Evolutionary conservation across 2,797 vertebrate species (phyloP).

Genomic region (Hippoglossus hippoglossus): DNA sequence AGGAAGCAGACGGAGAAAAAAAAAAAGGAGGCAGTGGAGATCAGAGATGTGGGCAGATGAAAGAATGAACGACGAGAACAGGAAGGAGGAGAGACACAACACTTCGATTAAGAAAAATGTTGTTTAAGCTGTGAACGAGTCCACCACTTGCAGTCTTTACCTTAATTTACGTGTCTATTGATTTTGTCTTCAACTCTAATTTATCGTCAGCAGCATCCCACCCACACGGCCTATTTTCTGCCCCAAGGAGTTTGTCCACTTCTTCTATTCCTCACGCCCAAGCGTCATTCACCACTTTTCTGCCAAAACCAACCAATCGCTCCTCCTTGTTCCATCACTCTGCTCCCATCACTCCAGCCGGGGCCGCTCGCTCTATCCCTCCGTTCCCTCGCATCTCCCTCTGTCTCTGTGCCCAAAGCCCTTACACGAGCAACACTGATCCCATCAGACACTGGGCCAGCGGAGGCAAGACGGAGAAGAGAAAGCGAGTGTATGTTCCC

Average conservation of each 20-base stretch:
- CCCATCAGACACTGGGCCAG: constrained; percentile 58
- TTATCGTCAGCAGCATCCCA: constrained; percentile 44
- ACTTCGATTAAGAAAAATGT: constrained; percentile 64
- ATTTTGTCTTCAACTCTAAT: constrained; percentile 71
- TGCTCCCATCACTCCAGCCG: constrained; percentile 54
- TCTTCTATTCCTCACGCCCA: constrained; percentile 31
- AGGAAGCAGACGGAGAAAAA: constrained; percentile 4
- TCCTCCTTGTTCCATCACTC: constrained; percentile 60
- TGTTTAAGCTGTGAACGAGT: constrained; percentile 56
- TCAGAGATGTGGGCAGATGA: constrained; percentile 18
- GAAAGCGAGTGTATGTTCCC: constrained; percentile 68
- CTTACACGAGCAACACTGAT: constrained; percentile 75
- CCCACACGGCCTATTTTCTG: constrained; percentile 60
- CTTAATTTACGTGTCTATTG: constrained; percentile 73
- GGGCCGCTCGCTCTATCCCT: constrained; percentile 51
- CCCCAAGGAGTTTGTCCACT: constrained; percentile 48
- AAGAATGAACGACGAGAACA: constrained; percentile 28
- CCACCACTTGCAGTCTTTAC: constrained; percentile 57
- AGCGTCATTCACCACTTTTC: constrained; percentile 41
- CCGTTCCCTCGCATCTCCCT: constrained; percentile 52
- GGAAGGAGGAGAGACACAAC: constrained; percentile 35
- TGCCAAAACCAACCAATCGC: constrained; percentile 53
- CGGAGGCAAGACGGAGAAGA: constrained; percentile 55
- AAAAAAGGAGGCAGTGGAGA: constrained; percentile 2
- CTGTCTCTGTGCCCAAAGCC: constrained; percentile 66